Evolutionary conservation across 2,113 vertebrate genomes (phyloP).

Genomic region (Apteryx mantelli): DNA sequence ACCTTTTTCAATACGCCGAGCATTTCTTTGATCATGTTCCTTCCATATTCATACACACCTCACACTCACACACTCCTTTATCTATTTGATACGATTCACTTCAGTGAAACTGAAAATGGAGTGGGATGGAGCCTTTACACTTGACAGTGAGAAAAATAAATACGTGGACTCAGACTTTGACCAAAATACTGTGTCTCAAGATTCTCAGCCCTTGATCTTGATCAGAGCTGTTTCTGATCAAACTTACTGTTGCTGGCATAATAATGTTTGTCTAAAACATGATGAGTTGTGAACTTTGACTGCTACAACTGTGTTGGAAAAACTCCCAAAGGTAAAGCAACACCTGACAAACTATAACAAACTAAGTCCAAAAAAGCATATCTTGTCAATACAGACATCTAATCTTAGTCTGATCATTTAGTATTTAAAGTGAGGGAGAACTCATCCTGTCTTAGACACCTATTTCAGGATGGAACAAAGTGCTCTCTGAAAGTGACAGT

Average conservation of each 20-base stretch:
- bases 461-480: rapidly evolving
- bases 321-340: not conserved
- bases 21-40: not conserved
- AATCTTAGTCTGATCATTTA: not conserved
- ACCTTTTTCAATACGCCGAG: not conserved
- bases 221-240: not conserved
- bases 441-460: not conserved
- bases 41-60: not conserved
- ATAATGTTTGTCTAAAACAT: not conserved
- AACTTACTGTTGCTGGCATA: not conserved
- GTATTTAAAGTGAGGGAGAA: not conserved
- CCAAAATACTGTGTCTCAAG: not conserved
- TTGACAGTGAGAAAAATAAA: not conserved
- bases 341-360: not conserved
- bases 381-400: not conserved
- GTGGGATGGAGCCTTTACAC: not conserved
- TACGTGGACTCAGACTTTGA: not conserved
- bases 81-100: not conserved
- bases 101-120: not conserved
- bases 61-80: rapidly evolving
- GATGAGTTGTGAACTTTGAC: not conserved
- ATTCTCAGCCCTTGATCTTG: not conserved
- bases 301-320: not conserved
- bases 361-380: not conserved
- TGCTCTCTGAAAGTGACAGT: not conserved